Percentiles rank a stretch among this genome's conserved stretches.
Evolutionary conservation across 2,797 vertebrate genomes (phyloP).

Genomic region (Sebastes steindachneri): DNA sequence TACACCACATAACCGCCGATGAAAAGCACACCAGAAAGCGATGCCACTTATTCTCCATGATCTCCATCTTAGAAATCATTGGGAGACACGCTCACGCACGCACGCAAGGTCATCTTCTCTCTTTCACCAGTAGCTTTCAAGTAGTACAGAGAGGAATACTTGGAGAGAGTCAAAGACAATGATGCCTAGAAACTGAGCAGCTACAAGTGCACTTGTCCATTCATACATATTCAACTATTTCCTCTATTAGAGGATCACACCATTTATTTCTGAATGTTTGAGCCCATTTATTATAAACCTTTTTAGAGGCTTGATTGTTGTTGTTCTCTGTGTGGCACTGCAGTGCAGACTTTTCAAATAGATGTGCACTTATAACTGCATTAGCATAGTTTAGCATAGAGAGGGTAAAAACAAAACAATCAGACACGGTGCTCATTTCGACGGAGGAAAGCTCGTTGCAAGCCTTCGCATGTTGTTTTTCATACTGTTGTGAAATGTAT

Average conservation of each 20-base stretch:
- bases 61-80: slow-evolving; percentile 41
- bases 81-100: not conserved
- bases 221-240: not conserved
- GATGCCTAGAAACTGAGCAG: not conserved
- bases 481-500: not conserved
- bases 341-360: slow-evolving; percentile 2
- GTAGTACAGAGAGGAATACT: slow-evolving; percentile 10
- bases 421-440: not conserved
- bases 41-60: slow-evolving; percentile 54
- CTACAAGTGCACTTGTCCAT: not conserved
- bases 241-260: not conserved
- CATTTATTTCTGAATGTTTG: not conserved
- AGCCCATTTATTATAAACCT: not conserved
- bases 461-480: not conserved
- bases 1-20: slow-evolving; percentile 46
- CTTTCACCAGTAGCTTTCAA: slow-evolving; percentile 21
- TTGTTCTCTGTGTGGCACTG: not conserved
- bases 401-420: not conserved
- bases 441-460: not conserved
- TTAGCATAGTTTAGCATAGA: slow-evolving; percentile 14
- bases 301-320: not conserved
- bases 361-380: not conserved
- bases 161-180: not conserved
- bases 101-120: slow-evolving; percentile 40
- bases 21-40: slow-evolving; percentile 75